Conservation (phyloP, 2,113 vertebrate species). For the Isichthys henryi region DNA sequence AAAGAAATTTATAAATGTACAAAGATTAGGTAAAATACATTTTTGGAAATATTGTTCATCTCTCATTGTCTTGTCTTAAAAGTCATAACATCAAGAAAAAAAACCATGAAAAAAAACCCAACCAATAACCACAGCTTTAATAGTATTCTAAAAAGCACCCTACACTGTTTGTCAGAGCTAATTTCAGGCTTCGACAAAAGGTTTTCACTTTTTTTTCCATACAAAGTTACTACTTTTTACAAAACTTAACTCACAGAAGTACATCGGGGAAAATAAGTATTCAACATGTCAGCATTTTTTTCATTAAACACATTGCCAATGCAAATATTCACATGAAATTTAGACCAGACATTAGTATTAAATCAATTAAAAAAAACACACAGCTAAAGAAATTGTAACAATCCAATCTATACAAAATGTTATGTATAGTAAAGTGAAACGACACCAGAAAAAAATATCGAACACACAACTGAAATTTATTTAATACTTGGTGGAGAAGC, state of each 20-base stretch:
- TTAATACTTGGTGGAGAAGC: not conserved
- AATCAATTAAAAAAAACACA: not conserved
- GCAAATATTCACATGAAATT: not conserved
- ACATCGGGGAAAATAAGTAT: not conserved
- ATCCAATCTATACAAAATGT: not conserved
- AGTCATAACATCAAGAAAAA: conserved; percentile 1
- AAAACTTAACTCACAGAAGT: not conserved
- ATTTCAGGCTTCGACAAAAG: not conserved
- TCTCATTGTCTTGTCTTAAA: not conserved
- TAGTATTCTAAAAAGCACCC: not conserved
- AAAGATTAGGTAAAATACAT: conserved; percentile 30
- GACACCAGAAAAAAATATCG: not conserved
- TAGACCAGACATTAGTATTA: not conserved
- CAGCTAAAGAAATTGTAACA: not conserved
- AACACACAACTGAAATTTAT: not conserved
- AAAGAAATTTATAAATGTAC: conserved; percentile 26
- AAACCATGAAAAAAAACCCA: conserved; percentile 12
- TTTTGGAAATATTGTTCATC: not conserved
- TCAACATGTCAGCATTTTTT: not conserved
- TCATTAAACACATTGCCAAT: not conserved
- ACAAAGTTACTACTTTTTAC: not conserved
- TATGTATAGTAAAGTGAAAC: not conserved
- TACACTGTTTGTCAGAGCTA: not conserved
- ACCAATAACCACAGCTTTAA: not conserved
- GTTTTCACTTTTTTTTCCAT: not conserved